Conservation (phyloP, 2,113 vertebrate genomes). For the Rutilus rutilus region DNA sequence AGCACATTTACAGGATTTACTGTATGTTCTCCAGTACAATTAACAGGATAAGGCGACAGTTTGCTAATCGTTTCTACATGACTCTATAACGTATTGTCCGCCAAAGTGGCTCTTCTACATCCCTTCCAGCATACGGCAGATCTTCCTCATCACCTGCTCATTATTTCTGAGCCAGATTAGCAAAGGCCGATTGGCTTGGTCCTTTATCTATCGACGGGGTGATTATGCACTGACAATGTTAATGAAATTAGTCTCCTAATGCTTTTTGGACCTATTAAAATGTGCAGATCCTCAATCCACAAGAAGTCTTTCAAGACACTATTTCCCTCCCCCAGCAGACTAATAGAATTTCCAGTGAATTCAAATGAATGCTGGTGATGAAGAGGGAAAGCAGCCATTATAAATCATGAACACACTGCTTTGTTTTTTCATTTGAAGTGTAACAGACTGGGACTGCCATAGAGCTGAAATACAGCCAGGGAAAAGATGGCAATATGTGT, state of each 20-base stretch:
- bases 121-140: neutral
- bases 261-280: slow-evolving; percentile 51
- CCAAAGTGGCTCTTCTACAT: neutral
- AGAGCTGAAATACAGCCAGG: slow-evolving; percentile 52
- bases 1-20: slow-evolving; percentile 10
- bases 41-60: neutral
- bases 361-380: slow-evolving; percentile 47
- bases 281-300: slow-evolving; percentile 44
- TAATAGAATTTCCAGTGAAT: slow-evolving; percentile 57
- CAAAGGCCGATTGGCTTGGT: slow-evolving; percentile 32
- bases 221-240: slow-evolving; percentile 56
- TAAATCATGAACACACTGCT: slow-evolving; percentile 47
- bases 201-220: slow-evolving; percentile 48
- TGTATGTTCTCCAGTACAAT: slow-evolving; percentile 17
- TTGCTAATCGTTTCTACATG: neutral
- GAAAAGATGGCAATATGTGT: slow-evolving; percentile 52
- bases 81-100: neutral
- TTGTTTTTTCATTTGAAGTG: slow-evolving; percentile 57
- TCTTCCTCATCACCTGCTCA: slow-evolving; percentile 48
- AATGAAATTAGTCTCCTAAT: slow-evolving; percentile 64
- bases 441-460: slow-evolving; percentile 12
- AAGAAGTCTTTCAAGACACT: slow-evolving; percentile 52
- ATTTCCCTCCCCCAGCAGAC: neutral
- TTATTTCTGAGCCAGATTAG: slow-evolving; percentile 57
- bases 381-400: slow-evolving; percentile 42